Evolutionary conservation across 2,797 vertebrate species (phyloP).

Genomic region (Artibeus jamaicensis): DNA sequence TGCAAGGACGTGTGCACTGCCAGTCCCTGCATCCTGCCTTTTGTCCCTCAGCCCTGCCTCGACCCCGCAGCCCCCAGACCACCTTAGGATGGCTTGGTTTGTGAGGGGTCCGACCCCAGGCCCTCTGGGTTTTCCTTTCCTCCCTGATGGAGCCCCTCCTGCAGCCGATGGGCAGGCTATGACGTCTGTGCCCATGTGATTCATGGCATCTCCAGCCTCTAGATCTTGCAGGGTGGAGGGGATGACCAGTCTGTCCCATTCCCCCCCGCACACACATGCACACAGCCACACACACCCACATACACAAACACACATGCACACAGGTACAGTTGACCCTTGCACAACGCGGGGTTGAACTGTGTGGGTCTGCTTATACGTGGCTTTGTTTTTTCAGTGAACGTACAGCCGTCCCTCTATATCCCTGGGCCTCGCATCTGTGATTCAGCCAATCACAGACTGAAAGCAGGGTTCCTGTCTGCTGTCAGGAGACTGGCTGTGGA

Average conservation of each 20-base stretch:
- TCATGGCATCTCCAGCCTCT: not conserved
- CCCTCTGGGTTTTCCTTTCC: not conserved
- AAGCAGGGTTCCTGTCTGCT: not conserved
- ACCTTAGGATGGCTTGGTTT: not conserved
- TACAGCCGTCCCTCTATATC: not conserved
- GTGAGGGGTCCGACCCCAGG: not conserved
- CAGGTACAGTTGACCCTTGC: not conserved
- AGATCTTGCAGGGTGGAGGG: not conserved
- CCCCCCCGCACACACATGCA: rapidly evolving
- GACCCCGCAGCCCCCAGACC: not conserved
- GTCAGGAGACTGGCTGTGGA: not conserved
- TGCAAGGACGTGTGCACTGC: rapidly evolving
- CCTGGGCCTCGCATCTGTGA: not conserved
- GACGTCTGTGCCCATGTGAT: not conserved
- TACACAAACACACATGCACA: rapidly evolving
- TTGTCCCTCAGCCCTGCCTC: not conserved
- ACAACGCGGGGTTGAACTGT: not conserved
- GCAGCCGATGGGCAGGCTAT: not conserved
- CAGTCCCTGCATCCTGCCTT: not conserved
- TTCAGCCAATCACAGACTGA: not conserved
- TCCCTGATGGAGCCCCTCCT: not conserved
- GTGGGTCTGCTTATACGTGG: not conserved
- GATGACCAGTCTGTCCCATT: not conserved
- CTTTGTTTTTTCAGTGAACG: not conserved
- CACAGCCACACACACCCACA: no score